These are phyloP conservation scores for Macrostomum lignano DNA, from an alignment of 1,140 invertebrate species.

Conservation along the genomic window DNA sequence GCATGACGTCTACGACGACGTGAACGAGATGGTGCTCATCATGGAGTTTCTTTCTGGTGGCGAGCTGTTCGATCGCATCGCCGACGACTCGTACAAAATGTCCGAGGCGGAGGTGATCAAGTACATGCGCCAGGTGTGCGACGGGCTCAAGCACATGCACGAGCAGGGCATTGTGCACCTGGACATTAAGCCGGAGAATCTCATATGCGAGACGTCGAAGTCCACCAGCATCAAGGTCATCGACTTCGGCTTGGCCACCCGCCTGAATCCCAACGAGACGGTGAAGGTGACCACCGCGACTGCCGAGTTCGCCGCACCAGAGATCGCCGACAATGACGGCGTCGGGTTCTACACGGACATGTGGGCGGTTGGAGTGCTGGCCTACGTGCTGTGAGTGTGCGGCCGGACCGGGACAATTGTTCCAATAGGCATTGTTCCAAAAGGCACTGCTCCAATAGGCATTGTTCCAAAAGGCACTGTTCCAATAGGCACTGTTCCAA, in stretches of 20 bases:
- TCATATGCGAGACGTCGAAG: slow-evolving; percentile 84
- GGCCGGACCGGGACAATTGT: too few relatives aligned
- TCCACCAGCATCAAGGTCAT: slow-evolving; percentile 87
- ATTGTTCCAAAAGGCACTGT: too few relatives aligned
- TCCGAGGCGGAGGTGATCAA: slow-evolving; percentile 95
- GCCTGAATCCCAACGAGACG: slow-evolving; percentile 82
- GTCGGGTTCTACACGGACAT: slow-evolving; percentile 98
- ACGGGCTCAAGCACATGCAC: slow-evolving; percentile 94
- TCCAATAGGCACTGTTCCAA: too few relatives aligned
- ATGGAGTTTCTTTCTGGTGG: slow-evolving; percentile 94
- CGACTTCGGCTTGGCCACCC: slow-evolving; percentile 87
- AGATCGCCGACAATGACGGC: slow-evolving; percentile 85
- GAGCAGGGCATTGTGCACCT: slow-evolving; percentile 96
- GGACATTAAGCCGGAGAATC: slow-evolving; percentile 62
- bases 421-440: too few relatives aligned
- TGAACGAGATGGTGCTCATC: slow-evolving; percentile 93
- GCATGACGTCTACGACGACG: slow-evolving; percentile 93
- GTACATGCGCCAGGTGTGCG: slow-evolving; percentile 92
- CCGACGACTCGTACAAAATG: slow-evolving; percentile 85
- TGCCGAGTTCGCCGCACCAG: slow-evolving; percentile 95
- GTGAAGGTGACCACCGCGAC: slow-evolving; percentile 87
- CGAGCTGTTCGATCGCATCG: slow-evolving; percentile 88
- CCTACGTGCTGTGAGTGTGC: slow-evolving; percentile 68
- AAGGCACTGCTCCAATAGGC: too few relatives aligned
- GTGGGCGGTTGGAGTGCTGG: slow-evolving; percentile 91